These are phyloP conservation scores for Pollimyrus isidori DNA, from an alignment of 2,113 vertebrate genomes.

Conservation along the genomic window DNA sequence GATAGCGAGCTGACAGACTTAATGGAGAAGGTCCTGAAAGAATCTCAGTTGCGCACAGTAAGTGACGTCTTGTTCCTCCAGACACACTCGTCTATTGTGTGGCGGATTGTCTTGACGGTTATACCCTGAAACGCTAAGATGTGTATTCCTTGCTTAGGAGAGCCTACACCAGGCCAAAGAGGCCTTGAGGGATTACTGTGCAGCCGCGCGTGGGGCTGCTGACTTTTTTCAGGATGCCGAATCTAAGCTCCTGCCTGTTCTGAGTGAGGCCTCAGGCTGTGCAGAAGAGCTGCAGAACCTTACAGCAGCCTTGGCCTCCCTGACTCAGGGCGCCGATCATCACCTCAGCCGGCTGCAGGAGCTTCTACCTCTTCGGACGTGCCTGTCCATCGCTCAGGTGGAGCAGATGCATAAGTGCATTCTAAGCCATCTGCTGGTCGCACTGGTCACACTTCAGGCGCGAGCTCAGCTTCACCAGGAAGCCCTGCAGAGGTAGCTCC, in stretches of 20 bases:
- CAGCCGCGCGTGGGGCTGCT: conserved; percentile 52
- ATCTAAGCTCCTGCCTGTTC: conserved; percentile 42
- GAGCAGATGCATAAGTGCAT: conserved; percentile 53
- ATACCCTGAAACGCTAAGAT: background rate
- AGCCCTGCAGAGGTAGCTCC: conserved; percentile 49
- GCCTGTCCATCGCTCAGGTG: conserved; percentile 47
- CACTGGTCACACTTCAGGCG: conserved; percentile 51
- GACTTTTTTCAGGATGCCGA: conserved; percentile 56
- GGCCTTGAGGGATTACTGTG: conserved; percentile 54
- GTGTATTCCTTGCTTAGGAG: conserved; percentile 53
- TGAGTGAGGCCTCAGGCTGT: conserved; percentile 49
- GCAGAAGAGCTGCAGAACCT: conserved; percentile 41
- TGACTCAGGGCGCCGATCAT: conserved; percentile 59
- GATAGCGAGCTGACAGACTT: conserved; percentile 47
- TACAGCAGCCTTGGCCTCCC: conserved; percentile 38
- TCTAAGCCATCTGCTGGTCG: conserved; percentile 59
- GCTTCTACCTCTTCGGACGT: conserved; percentile 49
- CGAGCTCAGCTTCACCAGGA: conserved; percentile 53
- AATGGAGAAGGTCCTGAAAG: conserved; percentile 46
- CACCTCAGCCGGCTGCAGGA: conserved; percentile 53
- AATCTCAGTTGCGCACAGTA: conserved; percentile 63
- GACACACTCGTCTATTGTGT: background rate
- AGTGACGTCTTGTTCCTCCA: conserved; percentile 27
- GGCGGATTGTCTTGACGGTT: background rate
- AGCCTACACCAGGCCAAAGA: conserved; percentile 59